Percentiles rank a stretch among this genome's conserved stretches.
phyloP scores from a whole-genome alignment of 2,113 vertebrate species.

The Ranitomeya variabilis region DNA sequence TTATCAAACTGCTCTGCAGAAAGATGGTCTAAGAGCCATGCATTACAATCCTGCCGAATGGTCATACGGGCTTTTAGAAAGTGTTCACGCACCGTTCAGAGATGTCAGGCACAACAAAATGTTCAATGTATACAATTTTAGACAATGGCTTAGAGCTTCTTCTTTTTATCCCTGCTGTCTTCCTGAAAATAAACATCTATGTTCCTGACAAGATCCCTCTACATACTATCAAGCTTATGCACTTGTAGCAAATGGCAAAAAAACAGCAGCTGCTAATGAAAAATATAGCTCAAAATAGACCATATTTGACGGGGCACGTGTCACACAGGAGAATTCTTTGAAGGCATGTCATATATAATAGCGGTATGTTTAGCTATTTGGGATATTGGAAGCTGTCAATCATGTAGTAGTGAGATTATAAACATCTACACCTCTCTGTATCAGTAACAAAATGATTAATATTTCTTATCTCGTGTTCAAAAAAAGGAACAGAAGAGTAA shows the following conservation, averaged over 20 bases:
- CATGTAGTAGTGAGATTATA: background rate
- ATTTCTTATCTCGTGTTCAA: background rate
- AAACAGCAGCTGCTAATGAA: conserved; percentile 46
- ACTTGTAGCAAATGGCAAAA: conserved; percentile 37
- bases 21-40: conserved; percentile 31
- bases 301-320: conserved; percentile 38
- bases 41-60: conserved; percentile 29
- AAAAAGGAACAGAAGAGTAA: too few relatives aligned
- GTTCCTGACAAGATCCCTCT: background rate
- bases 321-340: conserved; percentile 33
- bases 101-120: conserved; percentile 44
- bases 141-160: background rate
- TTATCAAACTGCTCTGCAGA: conserved; percentile 50
- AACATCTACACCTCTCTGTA: background rate
- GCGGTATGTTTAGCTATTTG: conserved; percentile 25
- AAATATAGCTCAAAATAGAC: conserved; percentile 21
- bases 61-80: conserved; percentile 52
- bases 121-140: background rate
- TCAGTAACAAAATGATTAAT: background rate
- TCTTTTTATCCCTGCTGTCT: conserved; percentile 11
- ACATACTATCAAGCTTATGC: conserved; percentile 9
- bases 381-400: background rate
- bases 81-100: conserved; percentile 24
- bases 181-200: conserved; percentile 35
- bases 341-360: conserved; percentile 34